Evolutionary conservation across 1,140 invertebrate genomes (phyloP).

Genomic region (Rhysida immarginata): DNA sequence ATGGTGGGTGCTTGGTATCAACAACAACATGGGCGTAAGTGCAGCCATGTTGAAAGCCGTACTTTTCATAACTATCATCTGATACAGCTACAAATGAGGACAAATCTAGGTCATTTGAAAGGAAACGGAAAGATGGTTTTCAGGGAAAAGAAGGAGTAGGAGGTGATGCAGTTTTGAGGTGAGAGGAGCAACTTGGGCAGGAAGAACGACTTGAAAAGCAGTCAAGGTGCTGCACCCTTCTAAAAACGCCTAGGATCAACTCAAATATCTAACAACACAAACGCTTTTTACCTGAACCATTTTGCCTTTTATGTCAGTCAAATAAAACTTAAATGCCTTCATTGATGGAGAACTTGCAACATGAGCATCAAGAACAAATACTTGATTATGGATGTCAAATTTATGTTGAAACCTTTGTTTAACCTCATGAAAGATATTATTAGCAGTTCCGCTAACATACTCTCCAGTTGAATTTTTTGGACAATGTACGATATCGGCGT

Average conservation of each 20-base stretch:
- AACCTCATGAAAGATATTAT: slow-evolving; percentile 36
- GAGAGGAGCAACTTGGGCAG: too few species aligned
- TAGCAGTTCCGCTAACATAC: slow-evolving; percentile 40
- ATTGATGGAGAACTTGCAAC: slow-evolving; percentile 40
- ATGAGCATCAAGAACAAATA: slow-evolving; percentile 45
- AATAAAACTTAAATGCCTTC: slow-evolving; percentile 38
- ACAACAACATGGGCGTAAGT: not conserved
- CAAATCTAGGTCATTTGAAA: too few species aligned
- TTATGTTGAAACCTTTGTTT: slow-evolving; percentile 34
- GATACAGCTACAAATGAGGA: too few species aligned
- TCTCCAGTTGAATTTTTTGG: slow-evolving; percentile 38
- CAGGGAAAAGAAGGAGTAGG: too few species aligned
- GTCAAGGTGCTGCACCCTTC: too few species aligned
- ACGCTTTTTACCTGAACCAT: slow-evolving; percentile 36
- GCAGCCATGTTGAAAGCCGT: not conserved
- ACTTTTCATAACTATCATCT: not conserved
- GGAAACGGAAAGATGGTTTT: too few species aligned
- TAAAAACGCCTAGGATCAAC: too few species aligned
- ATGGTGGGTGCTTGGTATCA: not conserved
- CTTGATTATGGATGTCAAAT: slow-evolving; percentile 38
- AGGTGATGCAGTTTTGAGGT: too few species aligned
- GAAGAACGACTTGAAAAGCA: too few species aligned
- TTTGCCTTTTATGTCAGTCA: slow-evolving; percentile 32
- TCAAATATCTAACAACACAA: too few species aligned
- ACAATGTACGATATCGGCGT: slow-evolving; percentile 41